Percentiles rank a stretch among this genome's conserved stretches.
Evolutionary conservation across 2,113 vertebrate species (phyloP).

Genomic region (Connochaetes taurinus): DNA sequence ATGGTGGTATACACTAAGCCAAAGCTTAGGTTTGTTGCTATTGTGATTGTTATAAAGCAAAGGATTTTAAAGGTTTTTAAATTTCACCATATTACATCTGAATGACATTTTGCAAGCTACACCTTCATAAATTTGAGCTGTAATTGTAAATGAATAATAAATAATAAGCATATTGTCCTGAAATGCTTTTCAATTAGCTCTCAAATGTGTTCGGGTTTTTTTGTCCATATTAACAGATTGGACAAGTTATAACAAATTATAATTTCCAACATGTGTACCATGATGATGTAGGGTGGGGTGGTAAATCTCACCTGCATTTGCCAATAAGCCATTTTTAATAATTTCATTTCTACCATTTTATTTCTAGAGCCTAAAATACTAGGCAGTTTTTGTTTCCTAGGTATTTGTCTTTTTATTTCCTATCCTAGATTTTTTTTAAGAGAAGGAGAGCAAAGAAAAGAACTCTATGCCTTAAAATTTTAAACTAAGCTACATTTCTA

Average conservation of each 20-base stretch:
- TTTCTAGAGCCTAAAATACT: background rate
- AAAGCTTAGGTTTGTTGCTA: slow-evolving; percentile 9
- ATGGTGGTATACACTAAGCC: background rate
- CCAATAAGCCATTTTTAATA: slow-evolving; percentile 22
- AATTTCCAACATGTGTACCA: background rate
- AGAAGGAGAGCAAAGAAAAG: background rate
- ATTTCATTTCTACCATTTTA: slow-evolving; percentile 22
- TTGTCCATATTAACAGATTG: slow-evolving; percentile 2
- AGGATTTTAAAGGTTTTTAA: slow-evolving; percentile 44
- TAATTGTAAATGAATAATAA: slow-evolving; percentile 44
- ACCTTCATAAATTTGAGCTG: background rate
- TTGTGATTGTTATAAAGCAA: slow-evolving; percentile 39
- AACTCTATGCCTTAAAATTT: background rate
- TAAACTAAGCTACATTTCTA: background rate
- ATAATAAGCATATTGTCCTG: slow-evolving; percentile 14
- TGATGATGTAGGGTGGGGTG: background rate
- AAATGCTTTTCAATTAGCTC: slow-evolving; percentile 27
- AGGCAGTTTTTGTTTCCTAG: background rate
- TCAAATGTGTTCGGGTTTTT: background rate
- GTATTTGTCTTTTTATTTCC: background rate
- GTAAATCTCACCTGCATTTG: background rate
- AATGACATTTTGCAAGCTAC: slow-evolving; percentile 37
- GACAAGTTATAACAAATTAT: background rate
- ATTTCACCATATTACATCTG: slow-evolving; percentile 32
- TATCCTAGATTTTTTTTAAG: background rate